phyloP scores from a whole-genome alignment of 2,797 vertebrate genomes.

The Sebastiscus albofasciatus region DNA sequence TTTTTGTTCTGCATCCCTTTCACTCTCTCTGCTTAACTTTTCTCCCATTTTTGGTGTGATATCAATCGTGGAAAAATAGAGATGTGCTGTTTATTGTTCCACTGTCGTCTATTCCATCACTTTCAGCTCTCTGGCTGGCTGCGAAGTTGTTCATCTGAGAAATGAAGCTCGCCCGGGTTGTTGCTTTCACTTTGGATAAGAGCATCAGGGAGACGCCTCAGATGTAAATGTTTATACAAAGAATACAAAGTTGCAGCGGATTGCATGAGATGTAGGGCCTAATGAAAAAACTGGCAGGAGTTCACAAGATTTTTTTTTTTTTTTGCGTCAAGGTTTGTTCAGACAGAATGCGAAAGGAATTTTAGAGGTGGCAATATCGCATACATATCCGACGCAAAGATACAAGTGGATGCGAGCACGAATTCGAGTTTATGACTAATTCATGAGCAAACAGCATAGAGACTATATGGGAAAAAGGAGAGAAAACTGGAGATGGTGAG shows the following conservation, averaged over 20 bases:
- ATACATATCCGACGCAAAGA: neutral
- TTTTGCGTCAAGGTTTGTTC: neutral
- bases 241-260: conserved; percentile 28
- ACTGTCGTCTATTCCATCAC: neutral
- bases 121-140: neutral
- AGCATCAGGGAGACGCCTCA: conserved; percentile 12
- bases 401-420: neutral
- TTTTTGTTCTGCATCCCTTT: conserved; percentile 30
- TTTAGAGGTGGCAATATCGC: neutral
- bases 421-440: neutral
- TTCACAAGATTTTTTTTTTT: neutral
- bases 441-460: neutral
- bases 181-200: conserved; percentile 24
- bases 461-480: no score
- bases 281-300: conserved; percentile 51
- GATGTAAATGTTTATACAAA: conserved; percentile 58
- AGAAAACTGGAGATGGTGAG: no score
- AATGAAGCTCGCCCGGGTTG: conserved; percentile 12
- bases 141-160: conserved; percentile 3
- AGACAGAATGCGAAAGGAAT: neutral
- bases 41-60: neutral
- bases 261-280: conserved; percentile 11
- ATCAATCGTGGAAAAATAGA: neutral
- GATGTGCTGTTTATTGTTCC: neutral
- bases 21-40: neutral